A percentile compares a stretch with the other conserved stretches of the same genome.
Conservation (phyloP, 2,797 vertebrate genomes). For the Syndactyla subalaris region DNA sequence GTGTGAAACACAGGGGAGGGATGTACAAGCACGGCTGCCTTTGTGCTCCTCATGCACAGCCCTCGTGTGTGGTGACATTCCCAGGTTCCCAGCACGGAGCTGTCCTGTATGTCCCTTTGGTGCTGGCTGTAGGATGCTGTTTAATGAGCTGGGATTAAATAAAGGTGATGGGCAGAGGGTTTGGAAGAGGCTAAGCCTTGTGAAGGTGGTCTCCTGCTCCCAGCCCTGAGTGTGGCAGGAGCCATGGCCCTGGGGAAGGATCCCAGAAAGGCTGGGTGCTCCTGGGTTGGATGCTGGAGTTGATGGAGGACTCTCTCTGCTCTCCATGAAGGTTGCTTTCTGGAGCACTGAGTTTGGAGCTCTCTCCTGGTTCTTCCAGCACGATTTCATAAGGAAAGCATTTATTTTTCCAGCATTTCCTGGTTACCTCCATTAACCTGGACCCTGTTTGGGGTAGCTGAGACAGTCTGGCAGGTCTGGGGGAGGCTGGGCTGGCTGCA, state of each 20-base stretch:
- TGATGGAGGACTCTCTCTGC: not conserved
- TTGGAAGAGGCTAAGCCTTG: not conserved
- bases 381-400: not conserved
- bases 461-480: not conserved
- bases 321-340: not conserved
- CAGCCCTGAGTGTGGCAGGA: not conserved
- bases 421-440: not conserved
- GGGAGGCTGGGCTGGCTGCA: not conserved
- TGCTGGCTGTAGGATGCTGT: not conserved
- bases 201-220: not conserved
- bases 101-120: rapidly evolving
- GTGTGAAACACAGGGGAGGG: slow-evolving; percentile 47
- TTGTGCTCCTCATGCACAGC: not conserved
- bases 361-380: not conserved
- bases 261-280: not conserved
- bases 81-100: not conserved
- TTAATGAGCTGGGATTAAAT: not conserved
- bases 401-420: not conserved
- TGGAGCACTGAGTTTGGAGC: not conserved
- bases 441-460: not conserved
- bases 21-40: not conserved
- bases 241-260: not conserved
- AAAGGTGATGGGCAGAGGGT: not conserved
- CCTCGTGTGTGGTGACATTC: not conserved
- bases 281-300: not conserved